Percentiles rank a stretch among this genome's conserved stretches.
Evolutionary conservation across 2,797 vertebrate species (phyloP).

Genomic region (Loris lydekkerianus): DNA sequence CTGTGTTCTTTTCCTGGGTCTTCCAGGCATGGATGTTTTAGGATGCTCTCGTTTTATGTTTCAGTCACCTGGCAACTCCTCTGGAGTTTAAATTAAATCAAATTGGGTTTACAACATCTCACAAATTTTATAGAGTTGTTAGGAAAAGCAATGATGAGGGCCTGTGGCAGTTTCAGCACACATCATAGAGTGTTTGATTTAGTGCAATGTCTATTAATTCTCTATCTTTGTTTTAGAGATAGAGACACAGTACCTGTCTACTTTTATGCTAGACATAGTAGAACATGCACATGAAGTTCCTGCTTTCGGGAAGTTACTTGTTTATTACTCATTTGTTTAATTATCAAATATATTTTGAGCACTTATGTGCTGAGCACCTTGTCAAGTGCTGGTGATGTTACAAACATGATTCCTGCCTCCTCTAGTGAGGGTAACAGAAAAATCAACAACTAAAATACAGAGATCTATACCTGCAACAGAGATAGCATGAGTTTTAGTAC

Average conservation of each 20-base stretch:
- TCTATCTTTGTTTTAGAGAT: background rate
- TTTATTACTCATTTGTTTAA: background rate
- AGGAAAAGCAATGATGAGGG: constrained; percentile 1
- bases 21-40: background rate
- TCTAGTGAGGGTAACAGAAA: background rate
- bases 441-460: background rate
- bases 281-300: background rate
- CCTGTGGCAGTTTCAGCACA: background rate
- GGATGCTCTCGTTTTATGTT: background rate
- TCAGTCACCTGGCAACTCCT: constrained; percentile 2
- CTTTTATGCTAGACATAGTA: background rate
- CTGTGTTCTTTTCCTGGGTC: background rate
- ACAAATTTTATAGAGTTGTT: constrained; percentile 53
- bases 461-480: background rate
- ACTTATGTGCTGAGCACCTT: background rate
- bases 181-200: background rate
- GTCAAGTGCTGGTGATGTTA: background rate
- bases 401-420: background rate
- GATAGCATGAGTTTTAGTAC: background rate
- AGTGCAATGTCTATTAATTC: background rate
- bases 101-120: constrained; percentile 47
- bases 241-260: no score
- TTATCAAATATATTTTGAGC: background rate
- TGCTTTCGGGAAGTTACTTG: background rate
- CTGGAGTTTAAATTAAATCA: constrained; percentile 56